Evolutionary conservation across 2,113 vertebrate genomes (phyloP).

Genomic region (Notiomystis cincta): DNA sequence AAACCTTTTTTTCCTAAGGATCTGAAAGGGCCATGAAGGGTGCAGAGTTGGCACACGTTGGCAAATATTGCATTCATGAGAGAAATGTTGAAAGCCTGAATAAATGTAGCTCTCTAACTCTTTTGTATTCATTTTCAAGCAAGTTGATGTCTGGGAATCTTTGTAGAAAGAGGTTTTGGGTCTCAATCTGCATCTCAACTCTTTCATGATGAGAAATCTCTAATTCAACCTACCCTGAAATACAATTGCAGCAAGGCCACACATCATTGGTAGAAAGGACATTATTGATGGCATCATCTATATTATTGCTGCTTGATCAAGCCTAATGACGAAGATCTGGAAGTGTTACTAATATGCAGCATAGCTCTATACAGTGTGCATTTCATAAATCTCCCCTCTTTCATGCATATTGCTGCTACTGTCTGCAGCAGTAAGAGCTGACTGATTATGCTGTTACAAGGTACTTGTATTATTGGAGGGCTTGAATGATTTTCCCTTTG

Average conservation of each 20-base stretch:
- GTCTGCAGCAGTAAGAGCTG: background rate
- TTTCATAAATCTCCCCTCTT: background rate
- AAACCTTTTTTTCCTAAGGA: background rate
- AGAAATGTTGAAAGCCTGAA: background rate
- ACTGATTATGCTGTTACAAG: background rate
- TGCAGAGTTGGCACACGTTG: background rate
- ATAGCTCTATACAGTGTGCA: background rate
- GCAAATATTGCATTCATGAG: background rate
- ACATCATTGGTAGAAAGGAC: background rate
- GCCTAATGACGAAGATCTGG: background rate
- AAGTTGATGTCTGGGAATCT: slow-evolving; percentile 14
- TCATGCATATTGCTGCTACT: background rate
- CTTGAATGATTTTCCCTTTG: background rate
- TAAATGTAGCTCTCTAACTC: background rate
- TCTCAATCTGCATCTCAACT: background rate
- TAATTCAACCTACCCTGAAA: background rate
- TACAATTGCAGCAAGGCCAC: background rate
- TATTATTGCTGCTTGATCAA: background rate
- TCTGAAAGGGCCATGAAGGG: background rate
- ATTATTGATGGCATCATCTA: background rate
- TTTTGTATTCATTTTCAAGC: background rate
- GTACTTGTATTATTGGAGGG: background rate
- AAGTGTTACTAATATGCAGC: background rate
- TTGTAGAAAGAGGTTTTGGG: background rate
- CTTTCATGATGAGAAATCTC: background rate